These are phyloP conservation scores for Tetragonula carbonaria DNA, from an alignment of 2,888 invertebrate genomes.

Conservation along the genomic window DNA sequence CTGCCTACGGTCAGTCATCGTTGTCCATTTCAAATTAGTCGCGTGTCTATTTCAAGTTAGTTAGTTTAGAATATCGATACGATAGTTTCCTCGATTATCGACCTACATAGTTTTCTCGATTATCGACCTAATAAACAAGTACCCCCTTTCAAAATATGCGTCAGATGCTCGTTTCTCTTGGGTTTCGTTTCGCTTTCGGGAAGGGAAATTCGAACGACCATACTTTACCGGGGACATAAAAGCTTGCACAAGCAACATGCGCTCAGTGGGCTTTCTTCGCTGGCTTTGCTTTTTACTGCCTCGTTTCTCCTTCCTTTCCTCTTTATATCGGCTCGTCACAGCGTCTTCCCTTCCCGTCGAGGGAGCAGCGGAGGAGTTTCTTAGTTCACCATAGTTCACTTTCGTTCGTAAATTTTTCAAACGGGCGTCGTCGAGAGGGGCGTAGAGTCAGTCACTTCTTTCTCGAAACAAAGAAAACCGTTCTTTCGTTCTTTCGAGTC, in stretches of 20 bases:
- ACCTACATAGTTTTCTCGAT: too few species aligned
- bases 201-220: constrained; percentile 4
- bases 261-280: not conserved
- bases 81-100: too few species aligned
- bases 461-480: not conserved
- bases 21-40: not conserved
- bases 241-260: not conserved
- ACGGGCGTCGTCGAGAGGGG: not conserved
- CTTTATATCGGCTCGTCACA: not conserved
- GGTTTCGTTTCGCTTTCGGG: not conserved
- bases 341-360: too few species aligned
- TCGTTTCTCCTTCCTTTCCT: too few species aligned
- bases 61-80: too few species aligned
- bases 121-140: not conserved
- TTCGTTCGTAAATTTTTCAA: not conserved
- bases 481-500: too few species aligned
- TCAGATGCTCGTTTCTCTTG: not conserved
- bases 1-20: constrained; percentile 17
- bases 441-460: not conserved
- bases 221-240: not conserved
- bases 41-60: not conserved
- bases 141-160: not conserved
- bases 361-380: not conserved
- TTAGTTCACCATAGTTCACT: not conserved
- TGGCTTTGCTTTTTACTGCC: not conserved